Conservation (phyloP, 2,888 invertebrate species). For the Zhuqinia jingwanae region DNA sequence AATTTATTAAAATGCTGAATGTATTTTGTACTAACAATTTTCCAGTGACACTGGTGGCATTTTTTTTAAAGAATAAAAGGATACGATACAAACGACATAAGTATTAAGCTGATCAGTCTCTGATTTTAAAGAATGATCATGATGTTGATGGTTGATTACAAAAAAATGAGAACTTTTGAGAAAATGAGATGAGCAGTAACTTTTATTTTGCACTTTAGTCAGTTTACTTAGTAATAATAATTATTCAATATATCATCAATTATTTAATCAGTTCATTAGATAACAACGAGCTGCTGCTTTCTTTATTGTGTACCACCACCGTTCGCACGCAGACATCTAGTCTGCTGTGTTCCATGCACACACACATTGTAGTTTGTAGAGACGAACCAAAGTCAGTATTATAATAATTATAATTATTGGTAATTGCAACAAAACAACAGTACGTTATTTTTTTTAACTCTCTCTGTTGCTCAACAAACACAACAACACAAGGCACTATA, state of each 20-base stretch:
- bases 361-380: background rate
- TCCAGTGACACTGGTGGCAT: slow-evolving; percentile 8
- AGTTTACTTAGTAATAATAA: background rate
- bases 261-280: background rate
- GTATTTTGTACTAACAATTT: slow-evolving; percentile 33
- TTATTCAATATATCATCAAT: background rate
- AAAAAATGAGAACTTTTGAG: slow-evolving; percentile 28
- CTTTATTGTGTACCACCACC: too few relatives aligned
- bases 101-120: slow-evolving; percentile 29
- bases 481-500: background rate
- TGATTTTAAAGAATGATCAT: slow-evolving; percentile 14
- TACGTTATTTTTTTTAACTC: too few relatives aligned
- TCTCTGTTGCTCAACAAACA: too few relatives aligned
- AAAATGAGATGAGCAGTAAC: slow-evolving; percentile 40
- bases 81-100: background rate
- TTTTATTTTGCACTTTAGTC: slow-evolving; percentile 13
- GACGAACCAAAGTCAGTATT: background rate
- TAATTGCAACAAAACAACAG: background rate
- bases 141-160: background rate
- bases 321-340: too few relatives aligned
- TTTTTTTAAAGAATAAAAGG: background rate
- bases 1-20: background rate
- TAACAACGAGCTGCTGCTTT: too few relatives aligned
- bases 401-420: too few relatives aligned
- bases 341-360: background rate